A percentile compares a stretch with the other conserved stretches of the same genome.
Conservation (phyloP, 2,888 invertebrate genomes). For the Oscheius sp. region DNA sequence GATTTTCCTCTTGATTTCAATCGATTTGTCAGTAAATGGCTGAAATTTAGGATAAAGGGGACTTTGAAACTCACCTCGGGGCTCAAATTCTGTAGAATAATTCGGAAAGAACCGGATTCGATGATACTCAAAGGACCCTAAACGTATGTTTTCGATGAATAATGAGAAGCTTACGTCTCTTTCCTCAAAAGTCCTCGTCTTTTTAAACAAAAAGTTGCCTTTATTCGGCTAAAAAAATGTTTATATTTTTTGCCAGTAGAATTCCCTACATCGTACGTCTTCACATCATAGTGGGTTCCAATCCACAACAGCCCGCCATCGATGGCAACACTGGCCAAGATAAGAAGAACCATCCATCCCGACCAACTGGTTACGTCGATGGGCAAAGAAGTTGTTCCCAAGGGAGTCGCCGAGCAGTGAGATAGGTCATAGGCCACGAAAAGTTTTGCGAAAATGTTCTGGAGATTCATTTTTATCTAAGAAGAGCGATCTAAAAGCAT, state of each 20-base stretch:
- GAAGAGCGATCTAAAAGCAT: too few relatives aligned
- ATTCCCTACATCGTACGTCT: constrained; percentile 10
- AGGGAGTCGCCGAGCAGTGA: constrained; percentile 9
- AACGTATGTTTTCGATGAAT: too few relatives aligned
- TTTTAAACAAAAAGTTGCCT: constrained; percentile 5
- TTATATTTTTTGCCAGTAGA: background rate
- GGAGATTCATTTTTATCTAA: background rate
- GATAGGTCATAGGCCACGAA: constrained; percentile 5
- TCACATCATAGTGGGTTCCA: background rate
- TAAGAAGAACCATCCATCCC: constrained; percentile 20
- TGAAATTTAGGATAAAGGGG: background rate
- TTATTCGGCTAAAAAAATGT: constrained; percentile 9
- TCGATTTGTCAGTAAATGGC: background rate
- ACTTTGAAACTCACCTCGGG: constrained; percentile 4
- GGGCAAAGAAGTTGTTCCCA: background rate
- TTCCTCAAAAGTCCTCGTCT: constrained; percentile 15
- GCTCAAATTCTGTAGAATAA: constrained; percentile 19
- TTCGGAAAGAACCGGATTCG: constrained; percentile 6
- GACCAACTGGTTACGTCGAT: constrained; percentile 15
- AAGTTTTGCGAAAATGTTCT: constrained; percentile 8
- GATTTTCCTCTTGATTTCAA: constrained; percentile 12
- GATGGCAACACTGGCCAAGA: constrained; percentile 1
- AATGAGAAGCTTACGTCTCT: background rate
- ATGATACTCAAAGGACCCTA: too few relatives aligned
- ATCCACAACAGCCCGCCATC: constrained; percentile 8